phyloP scores from a whole-genome alignment of 2,888 invertebrate genomes.

The Cantharis rustica region DNA sequence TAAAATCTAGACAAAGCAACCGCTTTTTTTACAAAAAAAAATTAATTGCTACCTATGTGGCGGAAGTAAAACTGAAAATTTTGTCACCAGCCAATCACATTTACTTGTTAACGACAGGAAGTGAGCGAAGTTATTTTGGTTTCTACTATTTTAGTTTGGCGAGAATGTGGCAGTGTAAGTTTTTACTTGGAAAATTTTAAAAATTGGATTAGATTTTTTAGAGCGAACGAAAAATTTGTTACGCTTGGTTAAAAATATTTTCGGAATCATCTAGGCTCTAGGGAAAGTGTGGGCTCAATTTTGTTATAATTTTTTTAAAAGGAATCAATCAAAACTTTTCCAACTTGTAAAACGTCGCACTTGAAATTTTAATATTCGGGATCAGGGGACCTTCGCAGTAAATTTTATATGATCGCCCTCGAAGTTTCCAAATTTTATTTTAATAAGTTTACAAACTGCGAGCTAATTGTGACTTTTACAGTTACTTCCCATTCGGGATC shows the following conservation, averaged over 20 bases:
- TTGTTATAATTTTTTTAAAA: neutral
- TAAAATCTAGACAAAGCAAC: neutral
- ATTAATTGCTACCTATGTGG: neutral
- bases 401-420: neutral
- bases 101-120: slow-evolving; percentile 22
- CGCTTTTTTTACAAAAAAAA: neutral
- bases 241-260: neutral
- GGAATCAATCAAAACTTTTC: neutral
- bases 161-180: neutral
- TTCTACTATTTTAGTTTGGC: neutral
- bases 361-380: neutral
- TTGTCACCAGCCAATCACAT: slow-evolving; percentile 15
- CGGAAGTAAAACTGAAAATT: slow-evolving; percentile 10
- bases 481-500: too few species aligned
- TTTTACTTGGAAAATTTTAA: neutral
- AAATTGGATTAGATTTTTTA: neutral
- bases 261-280: neutral
- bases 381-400: neutral
- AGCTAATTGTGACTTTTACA: neutral
- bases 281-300: neutral
- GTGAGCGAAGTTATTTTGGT: slow-evolving; percentile 18
- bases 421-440: neutral
- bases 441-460: neutral
- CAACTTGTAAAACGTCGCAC: neutral
- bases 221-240: neutral